Evolutionary conservation across 2,113 vertebrate species (phyloP), one percentile per base, ranked within the genome.

Genomic region (Erythrolamprus reginae): DNA sequence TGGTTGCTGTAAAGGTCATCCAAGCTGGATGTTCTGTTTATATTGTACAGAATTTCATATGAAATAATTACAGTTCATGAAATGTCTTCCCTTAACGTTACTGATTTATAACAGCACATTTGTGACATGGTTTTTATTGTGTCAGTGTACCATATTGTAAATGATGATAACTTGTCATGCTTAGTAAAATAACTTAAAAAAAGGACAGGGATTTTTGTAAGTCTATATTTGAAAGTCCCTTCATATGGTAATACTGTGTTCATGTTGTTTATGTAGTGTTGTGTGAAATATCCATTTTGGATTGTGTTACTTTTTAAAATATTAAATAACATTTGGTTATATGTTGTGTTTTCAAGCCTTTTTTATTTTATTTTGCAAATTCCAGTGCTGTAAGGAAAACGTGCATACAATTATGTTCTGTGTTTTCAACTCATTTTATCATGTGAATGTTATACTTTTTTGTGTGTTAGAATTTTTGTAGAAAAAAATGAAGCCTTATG

Each of bases 241-340:
- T 97, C 98, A 98, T 98, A 98, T 98, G 98, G 98, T 97, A 97
- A 98, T 99, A 97, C 97, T 98, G 97, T 99, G 98, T 99, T 98
- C 98, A 98, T 97, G 97, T 98, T 96, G 97, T 98, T 98, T 98
- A 98, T 98, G 98, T 99, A 99, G 98, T 98, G 98, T 98, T 98
- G 98, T 98, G 98, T 98, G 98, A 98, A 98, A 98, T 98, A 98
- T 98, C 98, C 98, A 97, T 98, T 98, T 98, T 98, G 98, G 98
- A 98, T 98, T 97, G 98, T 99, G 98, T 98, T 99, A 98, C 98
- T 99, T 99, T 99, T 99, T 99, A 98, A 98, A 97, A 99, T 98
- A 99, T 99, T 99, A 99, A 99, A 99, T 98, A 98, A 98, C 98
- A 98, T 98, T 99, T 99, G 98, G 97, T 98, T 98, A 99, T 96